phyloP scores from a whole-genome alignment of 1,140 invertebrate genomes.

The Magallana angulata region DNA sequence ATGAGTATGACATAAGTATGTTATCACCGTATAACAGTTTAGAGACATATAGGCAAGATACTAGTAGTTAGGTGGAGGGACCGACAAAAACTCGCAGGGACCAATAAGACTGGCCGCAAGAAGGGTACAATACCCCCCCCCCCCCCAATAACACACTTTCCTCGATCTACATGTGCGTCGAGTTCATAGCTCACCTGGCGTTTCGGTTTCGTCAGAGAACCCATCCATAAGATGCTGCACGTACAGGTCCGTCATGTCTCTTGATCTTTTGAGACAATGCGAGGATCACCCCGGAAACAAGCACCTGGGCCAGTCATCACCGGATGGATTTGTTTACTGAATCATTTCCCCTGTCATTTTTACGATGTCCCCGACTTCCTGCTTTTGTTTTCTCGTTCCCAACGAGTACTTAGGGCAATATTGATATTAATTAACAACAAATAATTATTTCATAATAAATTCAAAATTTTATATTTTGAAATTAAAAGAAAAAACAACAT shows the following conservation, averaged over 20 bases:
- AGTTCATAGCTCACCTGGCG: neutral
- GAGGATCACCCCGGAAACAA: neutral
- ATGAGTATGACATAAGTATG: too few species aligned
- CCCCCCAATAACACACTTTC: too few species aligned
- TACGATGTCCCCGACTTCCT: neutral
- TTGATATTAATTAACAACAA: neutral
- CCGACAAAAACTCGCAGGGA: too few species aligned
- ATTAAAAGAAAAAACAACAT: too few species aligned
- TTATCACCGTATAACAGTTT: too few species aligned
- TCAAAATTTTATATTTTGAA: too few species aligned
- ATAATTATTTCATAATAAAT: too few species aligned
- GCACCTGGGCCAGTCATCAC: neutral
- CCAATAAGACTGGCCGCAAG: too few species aligned
- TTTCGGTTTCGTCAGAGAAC: neutral
- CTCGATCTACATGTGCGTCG: too few species aligned
- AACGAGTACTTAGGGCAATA: neutral
- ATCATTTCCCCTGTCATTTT: constrained; percentile 22
- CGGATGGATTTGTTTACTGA: constrained; percentile 19
- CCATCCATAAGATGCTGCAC: neutral
- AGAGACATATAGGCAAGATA: too few species aligned
- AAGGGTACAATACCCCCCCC: too few species aligned
- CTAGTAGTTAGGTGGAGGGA: too few species aligned
- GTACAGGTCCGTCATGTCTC: constrained; percentile 1
- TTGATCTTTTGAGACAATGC: neutral
- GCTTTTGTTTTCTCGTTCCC: neutral